Evolutionary conservation across 2,888 invertebrate genomes (phyloP).

Genomic region (Eristalis pertinax): DNA sequence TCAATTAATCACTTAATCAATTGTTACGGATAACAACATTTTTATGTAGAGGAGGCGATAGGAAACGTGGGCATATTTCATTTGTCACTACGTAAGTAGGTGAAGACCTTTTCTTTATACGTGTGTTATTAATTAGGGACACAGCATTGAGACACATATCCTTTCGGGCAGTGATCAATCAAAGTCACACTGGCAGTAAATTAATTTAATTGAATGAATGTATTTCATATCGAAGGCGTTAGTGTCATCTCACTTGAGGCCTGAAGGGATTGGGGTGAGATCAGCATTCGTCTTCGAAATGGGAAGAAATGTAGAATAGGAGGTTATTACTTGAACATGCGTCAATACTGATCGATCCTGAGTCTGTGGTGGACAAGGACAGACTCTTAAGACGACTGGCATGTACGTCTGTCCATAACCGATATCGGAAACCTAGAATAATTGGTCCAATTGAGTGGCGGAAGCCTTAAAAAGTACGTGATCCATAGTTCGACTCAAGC

Average conservation of each 20-base stretch:
- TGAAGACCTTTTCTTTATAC: background rate
- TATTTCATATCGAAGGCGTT: background rate
- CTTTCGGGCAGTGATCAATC: background rate
- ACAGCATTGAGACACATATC: background rate
- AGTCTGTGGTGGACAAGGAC: no score
- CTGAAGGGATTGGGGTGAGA: background rate
- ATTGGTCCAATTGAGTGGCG: no score
- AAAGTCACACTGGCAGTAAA: background rate
- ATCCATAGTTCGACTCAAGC: no score
- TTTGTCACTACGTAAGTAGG: constrained; percentile 5
- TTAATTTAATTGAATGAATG: background rate
- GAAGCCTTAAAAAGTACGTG: no score
- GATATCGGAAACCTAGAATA: no score
- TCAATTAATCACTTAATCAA: constrained; percentile 39
- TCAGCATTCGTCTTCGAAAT: background rate
- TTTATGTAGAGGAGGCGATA: background rate
- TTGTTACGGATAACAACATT: constrained; percentile 8
- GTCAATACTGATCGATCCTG: no score
- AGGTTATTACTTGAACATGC: no score
- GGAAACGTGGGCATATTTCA: background rate
- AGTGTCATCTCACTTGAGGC: background rate
- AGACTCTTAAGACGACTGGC: no score
- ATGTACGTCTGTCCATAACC: no score
- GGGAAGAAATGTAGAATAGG: background rate
- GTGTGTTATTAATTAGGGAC: background rate